A percentile compares a stretch with the other conserved stretches of the same genome.
These are phyloP conservation scores for Oplegnathus fasciatus DNA, from an alignment of 2,113 vertebrate species.

Conservation along the genomic window DNA sequence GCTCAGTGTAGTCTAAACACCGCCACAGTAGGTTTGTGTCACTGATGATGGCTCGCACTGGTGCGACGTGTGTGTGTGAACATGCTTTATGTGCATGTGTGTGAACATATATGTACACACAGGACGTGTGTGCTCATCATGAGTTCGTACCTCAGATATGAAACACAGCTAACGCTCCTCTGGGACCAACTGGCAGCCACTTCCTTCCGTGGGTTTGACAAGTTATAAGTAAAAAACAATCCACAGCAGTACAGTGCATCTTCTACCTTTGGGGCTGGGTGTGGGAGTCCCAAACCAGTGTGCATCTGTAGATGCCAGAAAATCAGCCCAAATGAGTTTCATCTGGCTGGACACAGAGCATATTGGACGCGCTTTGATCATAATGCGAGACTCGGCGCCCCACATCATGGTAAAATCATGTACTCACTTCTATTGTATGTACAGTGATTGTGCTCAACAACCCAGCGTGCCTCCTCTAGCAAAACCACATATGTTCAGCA, in stretches of 20 bases:
- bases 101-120: constrained; percentile 38
- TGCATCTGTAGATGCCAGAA: constrained; percentile 52
- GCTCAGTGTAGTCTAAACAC: constrained; percentile 71
- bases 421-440: constrained; percentile 53
- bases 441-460: constrained; percentile 60
- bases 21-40: constrained; percentile 59
- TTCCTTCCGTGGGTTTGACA: constrained; percentile 59
- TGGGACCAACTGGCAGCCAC: constrained; percentile 62
- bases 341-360: constrained; percentile 63
- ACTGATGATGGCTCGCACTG: constrained; percentile 54
- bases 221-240: constrained; percentile 52
- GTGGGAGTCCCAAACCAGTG: constrained; percentile 44
- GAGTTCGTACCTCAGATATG: constrained; percentile 51
- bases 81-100: constrained; percentile 35
- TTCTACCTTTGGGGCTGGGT: constrained; percentile 27
- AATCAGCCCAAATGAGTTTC: constrained; percentile 66
- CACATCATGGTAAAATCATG: constrained; percentile 51
- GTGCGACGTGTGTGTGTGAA: constrained; percentile 29
- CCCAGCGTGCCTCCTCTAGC: constrained; percentile 53
- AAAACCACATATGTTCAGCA: constrained; percentile 75
- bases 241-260: constrained; percentile 6
- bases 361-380: constrained; percentile 60
- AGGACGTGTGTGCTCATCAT: constrained; percentile 43
- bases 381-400: constrained; percentile 23
- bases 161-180: constrained; percentile 58